Evolutionary conservation across 2,113 vertebrate genomes (phyloP).

Genomic region (Epinephelus cyanopodus): DNA sequence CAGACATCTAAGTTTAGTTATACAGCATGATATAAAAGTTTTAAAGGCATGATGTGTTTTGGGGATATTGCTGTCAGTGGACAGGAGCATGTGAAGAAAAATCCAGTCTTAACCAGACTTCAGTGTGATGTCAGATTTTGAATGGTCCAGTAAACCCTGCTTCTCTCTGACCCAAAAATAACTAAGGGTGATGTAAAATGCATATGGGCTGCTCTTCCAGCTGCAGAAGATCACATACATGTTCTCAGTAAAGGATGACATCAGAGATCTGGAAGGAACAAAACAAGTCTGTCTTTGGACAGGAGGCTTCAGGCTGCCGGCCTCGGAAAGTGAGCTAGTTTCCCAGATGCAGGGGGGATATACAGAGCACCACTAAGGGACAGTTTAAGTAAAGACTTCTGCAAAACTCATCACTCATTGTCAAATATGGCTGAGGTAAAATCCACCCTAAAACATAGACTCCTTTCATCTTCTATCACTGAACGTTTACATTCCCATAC

Average conservation of each 20-base stretch:
- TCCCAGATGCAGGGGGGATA: conserved; percentile 62
- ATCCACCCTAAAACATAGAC: conserved; percentile 27
- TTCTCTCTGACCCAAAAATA: conserved; percentile 65
- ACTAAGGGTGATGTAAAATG: conserved; percentile 67
- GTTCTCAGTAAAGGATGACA: conserved; percentile 67
- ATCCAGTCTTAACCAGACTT: conserved; percentile 62
- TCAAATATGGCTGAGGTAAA: conserved; percentile 66
- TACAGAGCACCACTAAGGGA: conserved; percentile 65
- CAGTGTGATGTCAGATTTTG: conserved; percentile 67
- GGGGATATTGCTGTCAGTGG: conserved; percentile 42
- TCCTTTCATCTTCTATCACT: conserved; percentile 47
- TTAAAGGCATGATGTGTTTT: conserved; percentile 48
- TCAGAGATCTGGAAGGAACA: conserved; percentile 70
- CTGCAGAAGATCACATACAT: conserved; percentile 76
- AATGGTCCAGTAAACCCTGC: conserved; percentile 72
- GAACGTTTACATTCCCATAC: conserved; percentile 18
- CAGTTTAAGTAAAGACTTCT: conserved; percentile 72
- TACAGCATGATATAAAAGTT: conserved; percentile 33
- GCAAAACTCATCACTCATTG: conserved; percentile 77
- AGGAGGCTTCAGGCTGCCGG: conserved; percentile 36
- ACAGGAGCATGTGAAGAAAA: conserved; percentile 48
- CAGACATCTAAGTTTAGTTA: conserved; percentile 36
- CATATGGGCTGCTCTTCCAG: conserved; percentile 71
- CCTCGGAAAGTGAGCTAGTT: conserved; percentile 69
- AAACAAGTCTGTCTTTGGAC: conserved; percentile 61